These are phyloP conservation scores for Arnoldichthys spilopterus DNA, from an alignment of 2,797 vertebrate genomes.

Conservation along the genomic window DNA sequence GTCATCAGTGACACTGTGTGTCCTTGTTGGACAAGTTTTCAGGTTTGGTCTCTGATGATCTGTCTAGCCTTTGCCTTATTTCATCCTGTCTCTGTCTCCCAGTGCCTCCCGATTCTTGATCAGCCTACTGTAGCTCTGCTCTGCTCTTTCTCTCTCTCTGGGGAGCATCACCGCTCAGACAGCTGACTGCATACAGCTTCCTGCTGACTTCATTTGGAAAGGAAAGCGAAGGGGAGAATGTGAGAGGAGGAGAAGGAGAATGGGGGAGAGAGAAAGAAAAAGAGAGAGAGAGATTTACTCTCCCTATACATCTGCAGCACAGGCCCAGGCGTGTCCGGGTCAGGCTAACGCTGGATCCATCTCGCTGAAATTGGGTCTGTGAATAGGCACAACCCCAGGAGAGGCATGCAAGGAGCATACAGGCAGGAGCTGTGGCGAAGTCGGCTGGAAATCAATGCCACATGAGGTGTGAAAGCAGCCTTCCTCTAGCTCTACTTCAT, in stretches of 20 bases:
- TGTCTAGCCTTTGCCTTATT: neutral
- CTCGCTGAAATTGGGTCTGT: conserved; percentile 46
- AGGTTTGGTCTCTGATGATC: neutral
- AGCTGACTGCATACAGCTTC: conserved; percentile 13
- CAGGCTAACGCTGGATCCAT: conserved; percentile 11
- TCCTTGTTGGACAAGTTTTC: conserved; percentile 14
- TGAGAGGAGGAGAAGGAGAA: neutral
- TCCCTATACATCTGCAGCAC: conserved; percentile 19
- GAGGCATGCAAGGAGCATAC: conserved; percentile 11
- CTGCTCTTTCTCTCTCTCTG: neutral
- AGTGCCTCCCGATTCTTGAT: neutral
- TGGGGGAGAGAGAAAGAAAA: neutral
- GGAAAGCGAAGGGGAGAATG: neutral
- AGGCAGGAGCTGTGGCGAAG: neutral
- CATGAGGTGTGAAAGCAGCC: conserved; percentile 7
- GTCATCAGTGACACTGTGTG: neutral
- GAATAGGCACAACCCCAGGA: conserved; percentile 39
- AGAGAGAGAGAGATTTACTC: neutral
- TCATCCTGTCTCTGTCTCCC: neutral
- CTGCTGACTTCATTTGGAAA: conserved; percentile 15
- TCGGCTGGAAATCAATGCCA: conserved; percentile 5
- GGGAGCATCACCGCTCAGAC: conserved; percentile 1
- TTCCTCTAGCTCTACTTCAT: neutral
- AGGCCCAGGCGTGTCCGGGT: conserved; percentile 18
- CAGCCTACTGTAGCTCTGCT: neutral